phyloP scores from a whole-genome alignment of 2,113 vertebrate species.

The Puma concolor region DNA sequence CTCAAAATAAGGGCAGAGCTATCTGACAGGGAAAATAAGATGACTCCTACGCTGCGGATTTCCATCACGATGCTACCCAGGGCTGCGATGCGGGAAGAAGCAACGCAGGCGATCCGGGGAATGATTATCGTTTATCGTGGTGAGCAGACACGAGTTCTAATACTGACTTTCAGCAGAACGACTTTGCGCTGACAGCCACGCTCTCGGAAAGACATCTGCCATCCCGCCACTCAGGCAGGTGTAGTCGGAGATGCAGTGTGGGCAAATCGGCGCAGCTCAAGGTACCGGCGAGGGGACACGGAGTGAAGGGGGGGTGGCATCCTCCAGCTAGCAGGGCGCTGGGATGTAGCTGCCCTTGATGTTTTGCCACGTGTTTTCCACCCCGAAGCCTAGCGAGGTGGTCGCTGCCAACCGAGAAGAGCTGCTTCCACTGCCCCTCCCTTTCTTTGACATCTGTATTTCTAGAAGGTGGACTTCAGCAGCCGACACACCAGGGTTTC shows the following conservation, averaged over 20 bases:
- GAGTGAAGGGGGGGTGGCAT: accelerated
- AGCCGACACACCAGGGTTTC: background rate
- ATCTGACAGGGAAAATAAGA: background rate
- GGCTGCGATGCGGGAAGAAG: too few species aligned
- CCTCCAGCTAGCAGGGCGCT: accelerated
- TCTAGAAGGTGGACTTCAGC: background rate
- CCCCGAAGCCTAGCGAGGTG: background rate
- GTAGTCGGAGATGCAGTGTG: background rate
- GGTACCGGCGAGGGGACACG: background rate
- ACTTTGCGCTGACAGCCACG: background rate
- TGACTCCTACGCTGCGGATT: background rate
- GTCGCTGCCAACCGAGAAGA: background rate
- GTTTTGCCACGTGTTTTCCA: accelerated
- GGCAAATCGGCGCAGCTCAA: background rate
- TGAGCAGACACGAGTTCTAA: background rate
- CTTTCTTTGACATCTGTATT: background rate
- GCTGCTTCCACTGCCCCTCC: background rate
- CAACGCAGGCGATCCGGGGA: background rate
- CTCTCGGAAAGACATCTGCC: background rate
- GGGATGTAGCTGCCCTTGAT: accelerated
- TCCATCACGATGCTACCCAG: background rate
- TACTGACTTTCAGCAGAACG: accelerated
- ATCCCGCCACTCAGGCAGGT: accelerated
- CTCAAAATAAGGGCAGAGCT: background rate
- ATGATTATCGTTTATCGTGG: background rate